phyloP scores from a whole-genome alignment of 2,113 vertebrate genomes.

The Marmota flaviventris region DNA sequence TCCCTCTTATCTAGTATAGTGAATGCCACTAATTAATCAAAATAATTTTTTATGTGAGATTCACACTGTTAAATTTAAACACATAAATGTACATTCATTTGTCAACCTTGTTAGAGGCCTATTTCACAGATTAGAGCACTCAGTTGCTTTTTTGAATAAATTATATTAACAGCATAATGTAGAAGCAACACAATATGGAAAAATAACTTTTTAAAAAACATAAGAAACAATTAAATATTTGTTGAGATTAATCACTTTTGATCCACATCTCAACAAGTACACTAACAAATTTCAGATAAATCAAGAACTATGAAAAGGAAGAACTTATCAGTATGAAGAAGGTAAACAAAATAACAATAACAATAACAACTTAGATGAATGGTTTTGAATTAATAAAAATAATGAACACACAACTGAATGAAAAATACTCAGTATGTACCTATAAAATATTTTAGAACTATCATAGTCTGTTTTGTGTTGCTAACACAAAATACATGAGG shows the following conservation, averaged over 20 bases:
- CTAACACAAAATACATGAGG: background rate
- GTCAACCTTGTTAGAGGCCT: background rate
- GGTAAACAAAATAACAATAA: background rate
- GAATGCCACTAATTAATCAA: background rate
- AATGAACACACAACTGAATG: background rate
- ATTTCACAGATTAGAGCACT: background rate
- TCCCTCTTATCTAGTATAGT: background rate
- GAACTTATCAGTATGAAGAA: background rate
- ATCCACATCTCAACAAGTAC: background rate
- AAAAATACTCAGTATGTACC: background rate
- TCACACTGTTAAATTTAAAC: background rate
- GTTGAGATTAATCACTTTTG: conserved; percentile 32
- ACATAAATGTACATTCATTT: background rate
- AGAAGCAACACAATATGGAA: background rate
- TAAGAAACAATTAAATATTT: background rate
- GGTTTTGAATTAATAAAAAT: conserved; percentile 15
- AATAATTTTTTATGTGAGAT: background rate
- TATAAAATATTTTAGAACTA: background rate
- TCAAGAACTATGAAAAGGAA: background rate
- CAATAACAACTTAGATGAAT: background rate
- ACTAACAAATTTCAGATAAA: background rate
- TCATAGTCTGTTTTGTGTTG: background rate
- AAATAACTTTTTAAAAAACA: conserved; percentile 6
- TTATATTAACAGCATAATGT: background rate
- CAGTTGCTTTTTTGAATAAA: background rate